These are phyloP conservation scores for Halictus ligatus DNA, from an alignment of 2,888 invertebrate species.

Conservation along the genomic window DNA sequence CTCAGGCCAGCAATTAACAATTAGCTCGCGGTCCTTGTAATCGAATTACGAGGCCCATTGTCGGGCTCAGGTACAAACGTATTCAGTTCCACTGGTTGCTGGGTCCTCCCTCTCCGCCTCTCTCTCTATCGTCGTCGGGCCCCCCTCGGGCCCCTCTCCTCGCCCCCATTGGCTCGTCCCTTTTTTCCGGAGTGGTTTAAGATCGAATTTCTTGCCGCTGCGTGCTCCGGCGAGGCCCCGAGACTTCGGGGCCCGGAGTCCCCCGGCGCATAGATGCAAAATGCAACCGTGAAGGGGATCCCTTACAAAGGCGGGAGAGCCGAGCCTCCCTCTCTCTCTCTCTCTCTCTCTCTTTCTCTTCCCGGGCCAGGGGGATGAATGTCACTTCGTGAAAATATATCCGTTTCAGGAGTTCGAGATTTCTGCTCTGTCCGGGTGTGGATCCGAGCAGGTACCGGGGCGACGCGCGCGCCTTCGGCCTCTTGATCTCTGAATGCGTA, in stretches of 20 bases:
- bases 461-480: slow-evolving; percentile 20
- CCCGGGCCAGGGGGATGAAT: slow-evolving; percentile 71
- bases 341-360: slow-evolving; percentile 38
- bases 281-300: slow-evolving; percentile 80
- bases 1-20: slow-evolving; percentile 83
- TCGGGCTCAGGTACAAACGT: slow-evolving; percentile 84
- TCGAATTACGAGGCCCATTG: slow-evolving; percentile 83
- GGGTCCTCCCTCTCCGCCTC: slow-evolving; percentile 48
- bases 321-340: slow-evolving; percentile 62
- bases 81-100: slow-evolving; percentile 80
- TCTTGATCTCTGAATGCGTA: slow-evolving; percentile 46
- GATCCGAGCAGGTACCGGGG: slow-evolving; percentile 50
- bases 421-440: slow-evolving; percentile 40
- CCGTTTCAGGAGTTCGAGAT: slow-evolving; percentile 80
- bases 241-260: not conserved
- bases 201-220: slow-evolving; percentile 82
- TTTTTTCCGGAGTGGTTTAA: slow-evolving; percentile 71
- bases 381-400: slow-evolving; percentile 83
- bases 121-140: slow-evolving; percentile 15
- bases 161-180: slow-evolving; percentile 68
- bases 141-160: slow-evolving; percentile 34
- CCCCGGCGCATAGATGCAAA: slow-evolving; percentile 77
- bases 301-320: slow-evolving; percentile 81
- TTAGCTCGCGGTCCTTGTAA: slow-evolving; percentile 85
- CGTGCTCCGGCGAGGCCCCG: slow-evolving; percentile 54